Base-by-base conservation (phyloP, 2,888 invertebrate species). In the Rhodophaea formosa region DNA sequence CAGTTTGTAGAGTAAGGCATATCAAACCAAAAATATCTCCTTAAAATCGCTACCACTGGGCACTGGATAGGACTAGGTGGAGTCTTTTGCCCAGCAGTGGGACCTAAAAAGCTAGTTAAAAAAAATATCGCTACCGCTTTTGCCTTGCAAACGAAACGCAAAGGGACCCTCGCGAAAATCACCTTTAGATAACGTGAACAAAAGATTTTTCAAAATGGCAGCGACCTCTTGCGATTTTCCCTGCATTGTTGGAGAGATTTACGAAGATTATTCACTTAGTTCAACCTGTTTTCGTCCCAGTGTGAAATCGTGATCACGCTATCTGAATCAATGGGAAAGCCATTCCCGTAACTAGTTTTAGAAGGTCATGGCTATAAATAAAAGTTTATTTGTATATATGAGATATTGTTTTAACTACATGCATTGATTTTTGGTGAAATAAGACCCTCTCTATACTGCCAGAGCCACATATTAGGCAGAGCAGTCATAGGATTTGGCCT, bases 101-200 rank as follows among this genome's bases (percentile, higher is more conserved):
- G n/a, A n/a, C n/a, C n/a, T n/a, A n/a, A n/a, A n/a, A n/a, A n/a
- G n/a, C n/a, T n/a, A n/a, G n/a, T n/a, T n/a, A n/a, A n/a, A n/a
- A n/a, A n/a, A n/a, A n/a, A n/a, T n/a, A n/a, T n/a, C 45, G 54
- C 54, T n/a, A 10, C 10, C 42, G 29, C 29, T 39, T 56, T 0
- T 42, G 10, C 1, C 29, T 51, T 43, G 30, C 1, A 14, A 15
- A 42, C 3, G 2, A 15, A 10, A 49, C 56, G 56, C 56, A 35
- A 56, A 49, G 56, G 49, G 49, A 49, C 56, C 46, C 15, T 35
- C n/a, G 46, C 46, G 49, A 42, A 56, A 56, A 49, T 56, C 56
- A 56, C 56, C 49, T 56, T 56, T 49, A 56, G 56, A 56, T 56
- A 56, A 56, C 49, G 43, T 42, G 39, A 55, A 55, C 32, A 44